A percentile compares a stretch with the other conserved stretches of the same genome.
Evolutionary conservation across 2,888 invertebrate genomes (phyloP).

Genomic region (Ectemnius continuus): DNA sequence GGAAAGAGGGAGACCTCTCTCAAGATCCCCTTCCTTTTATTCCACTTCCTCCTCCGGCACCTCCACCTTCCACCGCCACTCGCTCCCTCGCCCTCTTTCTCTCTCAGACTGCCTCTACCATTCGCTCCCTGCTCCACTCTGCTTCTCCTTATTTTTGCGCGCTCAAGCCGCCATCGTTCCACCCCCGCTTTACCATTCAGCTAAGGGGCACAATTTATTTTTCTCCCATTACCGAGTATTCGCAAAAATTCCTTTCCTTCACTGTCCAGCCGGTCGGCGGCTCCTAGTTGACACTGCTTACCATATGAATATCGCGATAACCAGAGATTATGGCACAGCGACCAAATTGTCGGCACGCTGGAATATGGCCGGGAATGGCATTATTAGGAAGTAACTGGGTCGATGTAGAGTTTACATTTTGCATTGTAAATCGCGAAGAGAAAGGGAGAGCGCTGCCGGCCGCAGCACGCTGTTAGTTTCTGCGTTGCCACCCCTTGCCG

Average conservation of each 20-base stretch:
- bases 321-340: neutral
- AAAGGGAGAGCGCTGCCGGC: constrained; percentile 2
- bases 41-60: constrained; percentile 50
- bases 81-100: neutral
- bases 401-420: too few relatives aligned
- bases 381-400: too few relatives aligned
- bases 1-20: constrained; percentile 56
- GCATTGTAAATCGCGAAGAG: constrained; percentile 11
- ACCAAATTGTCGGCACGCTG: neutral
- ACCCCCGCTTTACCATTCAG: constrained; percentile 23
- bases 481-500: neutral
- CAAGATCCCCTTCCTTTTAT: constrained; percentile 48
- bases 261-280: too few relatives aligned
- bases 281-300: too few relatives aligned
- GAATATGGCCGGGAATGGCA: too few relatives aligned
- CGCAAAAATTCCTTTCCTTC: constrained; percentile 3
- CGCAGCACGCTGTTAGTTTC: neutral
- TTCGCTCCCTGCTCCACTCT: constrained; percentile 22
- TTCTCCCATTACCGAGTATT: constrained; percentile 25
- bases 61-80: constrained; percentile 45
- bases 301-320: too few relatives aligned
- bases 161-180: constrained; percentile 41
- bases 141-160: constrained; percentile 23
- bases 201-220: constrained; percentile 40
- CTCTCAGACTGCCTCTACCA: constrained; percentile 15